A percentile compares a stretch with the other conserved stretches of the same genome.
Evolutionary conservation across 2,113 vertebrate species (phyloP).

Genomic region (Myrmecobius fasciatus): DNA sequence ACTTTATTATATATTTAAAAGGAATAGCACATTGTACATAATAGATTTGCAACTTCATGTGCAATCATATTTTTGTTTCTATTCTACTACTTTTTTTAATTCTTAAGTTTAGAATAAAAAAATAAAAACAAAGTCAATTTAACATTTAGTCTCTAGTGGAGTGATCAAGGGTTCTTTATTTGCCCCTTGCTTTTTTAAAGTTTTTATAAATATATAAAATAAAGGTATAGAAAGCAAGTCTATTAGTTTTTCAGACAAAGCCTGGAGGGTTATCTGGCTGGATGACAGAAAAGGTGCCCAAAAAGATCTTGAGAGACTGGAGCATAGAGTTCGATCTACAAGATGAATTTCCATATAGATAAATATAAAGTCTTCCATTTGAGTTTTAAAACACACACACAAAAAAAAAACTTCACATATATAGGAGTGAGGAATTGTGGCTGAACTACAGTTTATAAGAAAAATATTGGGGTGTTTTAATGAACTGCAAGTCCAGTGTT

Average conservation of each 20-base stretch:
- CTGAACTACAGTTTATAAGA: neutral
- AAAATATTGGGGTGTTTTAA: neutral
- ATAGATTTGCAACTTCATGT: neutral
- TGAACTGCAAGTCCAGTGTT: neutral
- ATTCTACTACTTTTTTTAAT: neutral
- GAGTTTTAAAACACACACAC: neutral
- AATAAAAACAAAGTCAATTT: neutral
- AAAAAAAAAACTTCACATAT: neutral
- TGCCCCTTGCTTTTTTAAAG: neutral
- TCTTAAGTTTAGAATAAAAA: neutral
- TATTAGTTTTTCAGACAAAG: neutral
- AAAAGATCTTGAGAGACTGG: neutral
- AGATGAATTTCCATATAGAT: neutral
- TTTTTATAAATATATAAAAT: neutral
- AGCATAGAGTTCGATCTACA: neutral
- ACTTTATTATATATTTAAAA: neutral
- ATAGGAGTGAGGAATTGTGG: neutral
- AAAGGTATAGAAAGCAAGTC: neutral
- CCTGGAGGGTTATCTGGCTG: neutral
- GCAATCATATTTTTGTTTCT: neutral
- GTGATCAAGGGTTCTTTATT: neutral
- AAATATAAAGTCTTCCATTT: neutral
- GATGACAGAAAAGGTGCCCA: neutral
- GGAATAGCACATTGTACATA: neutral
- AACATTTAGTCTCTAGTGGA: neutral